Base-by-base conservation (phyloP, 2,113 vertebrate genomes). In the Channa maculata region DNA sequence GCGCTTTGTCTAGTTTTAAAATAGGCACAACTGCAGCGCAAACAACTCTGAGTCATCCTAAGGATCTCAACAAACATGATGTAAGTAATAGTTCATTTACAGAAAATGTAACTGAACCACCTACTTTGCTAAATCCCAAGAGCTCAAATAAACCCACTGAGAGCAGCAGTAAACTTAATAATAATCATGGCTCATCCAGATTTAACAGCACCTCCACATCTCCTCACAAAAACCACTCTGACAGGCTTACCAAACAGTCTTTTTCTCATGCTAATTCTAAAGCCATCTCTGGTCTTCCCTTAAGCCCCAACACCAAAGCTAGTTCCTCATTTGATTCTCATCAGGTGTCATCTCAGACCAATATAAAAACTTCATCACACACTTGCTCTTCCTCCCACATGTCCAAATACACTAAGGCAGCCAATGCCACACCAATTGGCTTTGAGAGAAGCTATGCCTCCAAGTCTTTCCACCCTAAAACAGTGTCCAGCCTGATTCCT, bases 381-480 rank as follows among this genome's bases (percentile, higher is more conserved):
- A 37, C 38, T 33, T 38, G 15, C 38, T 57, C 69, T 34, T 67
- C 53, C 24, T 46, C 64, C 52, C 73, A 80, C 54, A 72, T 54
- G 11, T 6, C 64, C 11, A 83, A 59, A 59, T 69, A 71, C 12
- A 52, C 45, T 15, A 80, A 54, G 5, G 49, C 6, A 39, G 5
- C 39, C 36, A 65, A 14, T 7, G 3, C 2, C 58, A 54, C 84
- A 52, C 81, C 72, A 58, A 65, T 91, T 65, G 85, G 86, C 44
- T 90, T 91, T 85, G 75, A 87, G 63, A 81, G 88, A 67, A 82
- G 57, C 49, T 86, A 88, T 49, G 15, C 57, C n/a, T 55, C 75
- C 2, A 89, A 78, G 49, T 24, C 77, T 10, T 65, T 78, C 53
- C 73, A 64, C 5, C 2, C 69, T 43, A 87, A 91, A 84, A 24